Percentiles rank a stretch among this genome's conserved stretches.
Evolutionary conservation across 37 sponge, comb jelly and placozoan species (phyloP).

Genomic region (Haliclona indistincta): DNA sequence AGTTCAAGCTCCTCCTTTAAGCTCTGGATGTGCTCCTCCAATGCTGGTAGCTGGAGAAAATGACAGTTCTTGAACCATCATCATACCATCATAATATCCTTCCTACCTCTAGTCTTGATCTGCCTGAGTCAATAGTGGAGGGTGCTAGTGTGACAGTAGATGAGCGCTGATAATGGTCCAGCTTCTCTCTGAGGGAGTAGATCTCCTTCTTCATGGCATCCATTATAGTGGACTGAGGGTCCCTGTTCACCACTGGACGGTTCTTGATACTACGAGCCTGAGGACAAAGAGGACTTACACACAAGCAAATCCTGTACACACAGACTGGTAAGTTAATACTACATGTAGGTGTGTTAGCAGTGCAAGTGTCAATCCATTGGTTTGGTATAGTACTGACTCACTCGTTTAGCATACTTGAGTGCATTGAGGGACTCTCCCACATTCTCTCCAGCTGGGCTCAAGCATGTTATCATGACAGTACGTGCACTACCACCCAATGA

Average conservation of each 20-base stretch:
- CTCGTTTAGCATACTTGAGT: slow-evolving; percentile 87
- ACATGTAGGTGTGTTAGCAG: too few species aligned
- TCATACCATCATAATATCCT: too few species aligned
- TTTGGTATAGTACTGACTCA: slow-evolving; percentile 4
- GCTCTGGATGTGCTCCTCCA: too few species aligned
- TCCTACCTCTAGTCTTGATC: too few species aligned
- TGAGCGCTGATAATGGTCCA: too few species aligned
- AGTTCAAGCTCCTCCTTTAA: too few species aligned
- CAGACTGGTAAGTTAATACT: too few species aligned
- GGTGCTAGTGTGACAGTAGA: too few species aligned
- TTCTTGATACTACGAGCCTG: slow-evolving; percentile 74
- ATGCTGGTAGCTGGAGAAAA: too few species aligned
- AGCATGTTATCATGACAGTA: slow-evolving; percentile 75
- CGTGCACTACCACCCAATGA: slow-evolving; percentile 65
- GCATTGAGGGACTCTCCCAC: slow-evolving; percentile 87
- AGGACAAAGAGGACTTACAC: neutral
- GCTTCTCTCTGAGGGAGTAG: slow-evolving; percentile 39
- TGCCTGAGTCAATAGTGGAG: too few species aligned
- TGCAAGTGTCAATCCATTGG: neutral
- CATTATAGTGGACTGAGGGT: slow-evolving; percentile 34
- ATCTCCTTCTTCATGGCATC: slow-evolving; percentile 74
- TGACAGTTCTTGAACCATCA: too few species aligned
- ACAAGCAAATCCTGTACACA: too few species aligned
- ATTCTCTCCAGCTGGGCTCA: slow-evolving; percentile 59
- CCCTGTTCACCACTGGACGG: slow-evolving; percentile 62